Conservation (phyloP, 2,113 vertebrate species). For the Brachyhypopomus occidentalis region DNA sequence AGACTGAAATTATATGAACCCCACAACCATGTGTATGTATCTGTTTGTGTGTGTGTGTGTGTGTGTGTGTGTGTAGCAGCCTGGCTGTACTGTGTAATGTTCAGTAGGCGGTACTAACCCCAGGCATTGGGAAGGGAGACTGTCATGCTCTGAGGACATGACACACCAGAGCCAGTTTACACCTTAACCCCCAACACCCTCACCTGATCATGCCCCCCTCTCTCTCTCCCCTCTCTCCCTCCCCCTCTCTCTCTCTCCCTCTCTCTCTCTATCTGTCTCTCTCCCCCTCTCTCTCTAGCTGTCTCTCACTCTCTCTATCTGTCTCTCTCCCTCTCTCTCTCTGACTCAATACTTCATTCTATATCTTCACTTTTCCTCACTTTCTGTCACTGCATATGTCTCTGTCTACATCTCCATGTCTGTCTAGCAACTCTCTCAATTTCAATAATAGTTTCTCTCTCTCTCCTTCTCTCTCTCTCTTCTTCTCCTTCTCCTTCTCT, state of each 20-base stretch:
- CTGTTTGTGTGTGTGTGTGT: background rate
- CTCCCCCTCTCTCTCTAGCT: background rate
- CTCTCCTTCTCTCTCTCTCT: background rate
- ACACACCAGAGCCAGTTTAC: too few species aligned
- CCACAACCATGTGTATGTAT: background rate
- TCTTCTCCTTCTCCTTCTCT: background rate
- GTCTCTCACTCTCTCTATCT: background rate
- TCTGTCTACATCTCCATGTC: background rate
- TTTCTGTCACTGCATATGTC: background rate
- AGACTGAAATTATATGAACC: too few species aligned
- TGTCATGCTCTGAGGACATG: background rate
- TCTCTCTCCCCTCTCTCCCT: background rate
- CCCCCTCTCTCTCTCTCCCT: slow-evolving; percentile 5
- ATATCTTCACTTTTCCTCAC: too few species aligned
- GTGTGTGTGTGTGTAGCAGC: background rate
- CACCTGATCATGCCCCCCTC: background rate
- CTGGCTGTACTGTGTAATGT: background rate
- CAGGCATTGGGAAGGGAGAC: background rate
- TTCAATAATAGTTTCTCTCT: background rate
- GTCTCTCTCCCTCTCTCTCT: background rate
- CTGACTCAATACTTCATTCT: background rate
- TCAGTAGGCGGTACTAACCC: background rate
- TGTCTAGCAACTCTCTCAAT: background rate
- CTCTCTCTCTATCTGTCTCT: background rate
- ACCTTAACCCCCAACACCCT: background rate